phyloP scores from a whole-genome alignment of 2,888 invertebrate genomes.

The Epistrophe eligans region DNA sequence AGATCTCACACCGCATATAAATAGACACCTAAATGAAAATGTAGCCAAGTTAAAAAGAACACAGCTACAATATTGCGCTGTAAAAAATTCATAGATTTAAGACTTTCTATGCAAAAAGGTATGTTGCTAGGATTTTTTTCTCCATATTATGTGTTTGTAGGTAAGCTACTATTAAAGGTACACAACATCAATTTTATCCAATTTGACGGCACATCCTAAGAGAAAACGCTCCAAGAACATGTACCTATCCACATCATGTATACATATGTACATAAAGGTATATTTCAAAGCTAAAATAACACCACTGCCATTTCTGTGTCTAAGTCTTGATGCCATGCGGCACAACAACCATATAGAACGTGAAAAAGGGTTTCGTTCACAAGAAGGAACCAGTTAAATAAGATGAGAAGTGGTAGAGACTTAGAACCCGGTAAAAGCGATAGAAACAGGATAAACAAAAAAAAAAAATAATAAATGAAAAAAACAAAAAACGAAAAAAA shows the following conservation, averaged over 20 bases:
- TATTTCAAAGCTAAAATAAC: constrained; percentile 35
- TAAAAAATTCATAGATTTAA: constrained; percentile 66
- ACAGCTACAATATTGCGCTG: neutral
- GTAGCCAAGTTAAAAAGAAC: neutral
- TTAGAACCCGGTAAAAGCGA: constrained; percentile 29
- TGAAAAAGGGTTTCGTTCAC: constrained; percentile 39
- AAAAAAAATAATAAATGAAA: constrained; percentile 17
- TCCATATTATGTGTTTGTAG: neutral
- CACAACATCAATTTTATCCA: constrained; percentile 66
- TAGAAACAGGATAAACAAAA: constrained; percentile 22
- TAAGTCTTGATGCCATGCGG: constrained; percentile 15
- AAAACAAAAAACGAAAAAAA: constrained; percentile 20
- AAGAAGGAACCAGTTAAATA: constrained; percentile 59
- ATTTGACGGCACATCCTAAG: constrained; percentile 71
- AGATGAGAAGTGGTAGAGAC: constrained; percentile 63
- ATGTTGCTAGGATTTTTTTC: constrained; percentile 63
- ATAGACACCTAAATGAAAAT: constrained; percentile 2
- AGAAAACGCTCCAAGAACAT: constrained; percentile 53
- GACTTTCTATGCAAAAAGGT: constrained; percentile 50
- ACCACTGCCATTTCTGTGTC: neutral
- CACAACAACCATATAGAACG: neutral
- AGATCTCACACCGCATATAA: neutral
- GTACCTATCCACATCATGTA: constrained; percentile 36
- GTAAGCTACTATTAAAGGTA: neutral
- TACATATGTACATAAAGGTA: constrained; percentile 38